phyloP scores from a whole-genome alignment of 1,140 invertebrate species.

The Pollicipes pollicipes region DNA sequence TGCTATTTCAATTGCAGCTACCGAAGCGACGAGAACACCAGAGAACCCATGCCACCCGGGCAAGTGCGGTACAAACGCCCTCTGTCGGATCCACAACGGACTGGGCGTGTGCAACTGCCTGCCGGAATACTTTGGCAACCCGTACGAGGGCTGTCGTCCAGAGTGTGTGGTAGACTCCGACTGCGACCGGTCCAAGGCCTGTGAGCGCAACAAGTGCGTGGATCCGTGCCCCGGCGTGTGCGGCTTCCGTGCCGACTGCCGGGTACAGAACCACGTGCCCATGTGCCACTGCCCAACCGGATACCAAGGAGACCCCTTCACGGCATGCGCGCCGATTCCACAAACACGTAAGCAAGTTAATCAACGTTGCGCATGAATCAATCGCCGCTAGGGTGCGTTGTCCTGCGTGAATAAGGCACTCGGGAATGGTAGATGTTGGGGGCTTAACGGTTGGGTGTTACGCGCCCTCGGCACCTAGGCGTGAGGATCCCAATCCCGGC shows the following conservation, averaged over 20 bases:
- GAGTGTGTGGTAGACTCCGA: constrained; percentile 48
- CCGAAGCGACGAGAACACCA: not conserved
- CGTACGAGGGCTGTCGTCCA: constrained; percentile 51
- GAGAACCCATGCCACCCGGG: constrained; percentile 38
- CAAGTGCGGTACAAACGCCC: constrained; percentile 52
- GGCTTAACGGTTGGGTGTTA: too few species aligned
- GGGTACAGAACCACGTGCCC: constrained; percentile 19
- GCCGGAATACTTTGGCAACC: constrained; percentile 53
- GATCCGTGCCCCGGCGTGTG: constrained; percentile 21
- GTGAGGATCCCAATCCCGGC: too few species aligned
- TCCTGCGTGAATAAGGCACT: too few species aligned
- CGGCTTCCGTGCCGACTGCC: constrained; percentile 19
- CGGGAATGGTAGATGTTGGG: too few species aligned
- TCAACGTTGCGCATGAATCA: too few species aligned
- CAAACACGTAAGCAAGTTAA: constrained; percentile 11
- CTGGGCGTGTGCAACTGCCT: constrained; percentile 49
- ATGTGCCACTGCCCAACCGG: constrained; percentile 18
- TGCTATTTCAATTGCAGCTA: too few species aligned
- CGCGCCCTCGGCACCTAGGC: too few species aligned
- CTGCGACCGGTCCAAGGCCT: constrained; percentile 37
- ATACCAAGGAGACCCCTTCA: constrained; percentile 22
- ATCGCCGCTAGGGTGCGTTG: too few species aligned
- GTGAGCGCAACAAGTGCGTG: constrained; percentile 32
- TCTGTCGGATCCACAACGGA: constrained; percentile 17
- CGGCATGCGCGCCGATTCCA: constrained; percentile 16